Evolutionary conservation across 2,888 invertebrate genomes (phyloP), one percentile per base, ranked within the genome.

Genomic region (Acleris cristana): DNA sequence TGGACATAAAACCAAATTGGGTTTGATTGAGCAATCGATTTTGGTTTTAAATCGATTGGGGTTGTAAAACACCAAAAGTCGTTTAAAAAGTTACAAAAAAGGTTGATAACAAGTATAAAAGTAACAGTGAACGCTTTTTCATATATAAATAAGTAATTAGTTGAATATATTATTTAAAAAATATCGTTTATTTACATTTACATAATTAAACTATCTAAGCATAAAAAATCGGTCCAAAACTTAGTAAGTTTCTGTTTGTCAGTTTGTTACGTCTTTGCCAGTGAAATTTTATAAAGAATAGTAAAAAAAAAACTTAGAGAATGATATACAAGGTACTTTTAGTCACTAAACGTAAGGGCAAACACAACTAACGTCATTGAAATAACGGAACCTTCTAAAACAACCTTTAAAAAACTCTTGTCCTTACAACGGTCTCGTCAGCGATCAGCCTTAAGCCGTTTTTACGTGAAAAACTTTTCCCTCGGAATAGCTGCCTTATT

Each of bases 401-500:
- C 49, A 19, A 62, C 51, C 34, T 12, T 34, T 34, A 12, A 12
- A 62, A 67, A 67, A 48, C 67, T 19, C 62, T 54, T 63, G 67
- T 67, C 67, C 57, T 84, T 84, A 83, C 88, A 88, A 89, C 90
- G 86, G 86, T 89, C 87, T 87, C 87, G 88, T 87, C 87, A 81
- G 84, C 82, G 81, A 85, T 84, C 82, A 84, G 85, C 84, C 85
- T 86, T 90, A 89, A 90, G 90, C 88, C 84, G 80, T 84, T 87
- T 87, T 86, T 83, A 80, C 82, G 81, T 85, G 86, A 87, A 85
- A 89, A 88, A 85, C 79, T 88, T 90, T 89, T 87, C 82, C 86
- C 81, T 88, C 86, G 86, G 86, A 88, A 89, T 87, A 87, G 86
- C 86, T 84, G 83, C 84, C 83, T 85, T 82, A 86, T 87, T 91